Percentiles rank a stretch among this genome's conserved stretches.
Conservation (phyloP, 1,140 invertebrate species). For the Scylla paramamosain region DNA sequence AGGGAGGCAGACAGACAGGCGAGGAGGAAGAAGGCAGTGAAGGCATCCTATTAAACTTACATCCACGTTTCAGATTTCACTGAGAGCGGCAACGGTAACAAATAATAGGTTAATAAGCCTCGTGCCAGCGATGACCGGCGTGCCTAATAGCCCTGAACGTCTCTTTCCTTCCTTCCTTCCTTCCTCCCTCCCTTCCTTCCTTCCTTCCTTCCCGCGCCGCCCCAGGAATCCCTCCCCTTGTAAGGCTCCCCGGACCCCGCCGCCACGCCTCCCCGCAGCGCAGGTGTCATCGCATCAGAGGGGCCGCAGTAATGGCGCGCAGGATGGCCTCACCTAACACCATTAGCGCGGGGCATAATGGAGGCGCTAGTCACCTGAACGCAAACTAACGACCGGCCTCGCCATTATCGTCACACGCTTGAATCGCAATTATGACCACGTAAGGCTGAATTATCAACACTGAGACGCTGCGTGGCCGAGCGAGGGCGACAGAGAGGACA, state of each 20-base stretch:
- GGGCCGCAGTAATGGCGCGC: not conserved
- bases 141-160: not conserved
- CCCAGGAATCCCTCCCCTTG: not conserved
- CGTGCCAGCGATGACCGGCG: too few species aligned
- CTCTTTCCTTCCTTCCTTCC: not conserved
- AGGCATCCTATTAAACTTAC: too few species aligned
- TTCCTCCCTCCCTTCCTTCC: not conserved
- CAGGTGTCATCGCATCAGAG: not conserved
- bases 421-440: conserved; percentile 36
- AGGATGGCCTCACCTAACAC: not conserved
- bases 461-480: not conserved
- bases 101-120: too few species aligned
- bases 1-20: too few species aligned
- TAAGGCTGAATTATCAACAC: conserved; percentile 46
- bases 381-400: conserved; percentile 18
- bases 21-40: too few species aligned
- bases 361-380: conserved; percentile 35
- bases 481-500: not conserved
- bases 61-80: too few species aligned
- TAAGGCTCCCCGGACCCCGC: not conserved
- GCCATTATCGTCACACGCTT: conserved; percentile 27
- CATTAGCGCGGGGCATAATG: conserved; percentile 21
- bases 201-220: not conserved
- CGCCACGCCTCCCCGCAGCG: not conserved
- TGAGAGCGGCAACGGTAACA: too few species aligned